Evolutionary conservation across 2,888 invertebrate genomes (phyloP), one percentile per base, ranked within the genome.

Genomic region (Hylaea fasciaria): DNA sequence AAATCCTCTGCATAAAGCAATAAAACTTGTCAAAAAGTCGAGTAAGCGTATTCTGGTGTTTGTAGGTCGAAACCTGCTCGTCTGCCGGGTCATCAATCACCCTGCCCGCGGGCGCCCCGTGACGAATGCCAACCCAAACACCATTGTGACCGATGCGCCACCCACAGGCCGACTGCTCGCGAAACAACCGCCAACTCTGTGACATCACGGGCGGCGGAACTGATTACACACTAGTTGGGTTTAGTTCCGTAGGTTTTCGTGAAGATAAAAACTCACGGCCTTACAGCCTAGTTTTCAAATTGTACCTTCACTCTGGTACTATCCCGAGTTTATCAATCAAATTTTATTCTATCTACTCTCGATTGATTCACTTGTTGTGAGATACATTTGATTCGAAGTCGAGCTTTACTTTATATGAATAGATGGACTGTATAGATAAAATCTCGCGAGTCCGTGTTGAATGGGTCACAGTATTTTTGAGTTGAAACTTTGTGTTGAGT

Each of bases 91-190:
- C 87, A 91, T 91, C 90, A 90, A 91, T 91, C 91, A 91, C 77
- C 32, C 32, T 62, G 62, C 66, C 67, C 69, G 70, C 71, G 69
- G 60, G 82, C 87, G 86, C 87, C 89, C 89, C 88, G 85, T 89
- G 90, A 91, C 91, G 89, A 89, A 91, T 90, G 84, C 87, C 86
- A 89, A 83, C 82, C 84, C 87, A 90, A 91, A 92, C 91, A 91
- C 85, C 81, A 88, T 89, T 89, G 89, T 88, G 79, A 78, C 75
- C 75, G 71, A 81, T 62, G 55, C 80, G 77, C 90, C 91, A 90
- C 90, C 88, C 89, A 89, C 87, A 79, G 74, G 68, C 67, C 70
- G 69, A 67, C 68, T 69, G 70, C 68, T 72, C 71, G 75, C 76
- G 69, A 78, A 75, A 74, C 72, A 66, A 64, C 68, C 70, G 67